Base-by-base conservation (phyloP, 2,888 invertebrate species). In the Trissoscelio sp. region DNA sequence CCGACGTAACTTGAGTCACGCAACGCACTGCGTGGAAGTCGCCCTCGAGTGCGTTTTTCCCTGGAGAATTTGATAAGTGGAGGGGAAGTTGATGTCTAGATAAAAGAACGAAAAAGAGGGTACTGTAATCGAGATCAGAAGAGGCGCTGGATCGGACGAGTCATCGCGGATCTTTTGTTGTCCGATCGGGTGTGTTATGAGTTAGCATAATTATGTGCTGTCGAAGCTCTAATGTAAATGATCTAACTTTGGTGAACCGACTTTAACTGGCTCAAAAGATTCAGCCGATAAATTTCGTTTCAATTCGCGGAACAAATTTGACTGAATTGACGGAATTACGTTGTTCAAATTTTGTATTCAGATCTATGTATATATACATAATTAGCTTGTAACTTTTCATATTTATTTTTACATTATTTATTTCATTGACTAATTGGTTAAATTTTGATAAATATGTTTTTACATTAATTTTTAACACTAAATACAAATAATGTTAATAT, bases 111-210 rank as follows among this genome's bases (percentile, higher is more conserved):
- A 66, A 66, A 46, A 67, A 58, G 31, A 66, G 64, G 44, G 58
- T 44, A 64, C 39, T 37, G 42, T 72, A 72, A 75, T 75, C 60
- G 72, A 66, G 64, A 64, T 62, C 46, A 74, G 69, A 80, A 46
- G 57, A 62, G 67, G 62, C 53, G 58, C 44, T 18, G 58, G 39
- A 60, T 53, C 64, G 69, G 39, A 51, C 64, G 66, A 72, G 75
- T 77, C 72, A 77, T 81, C 67, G 57, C 67, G 57, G 58, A 6
- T 11, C 72, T 66, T 81, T 81, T 81, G 81, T 77, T 70, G 34
- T 20, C 9, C 46, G 72, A 70, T 75, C 58, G 72, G 70, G 22
- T 60, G 48, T 69, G 28, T 77, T 81, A 72, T 81, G 81, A 80
- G 70, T 70, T 77, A 46, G 75, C 81, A 70, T 75, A 75, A 80